These are phyloP conservation scores for Sinocyclocheilus anshuiensis DNA, from an alignment of 2,113 vertebrate genomes.

Conservation along the genomic window DNA sequence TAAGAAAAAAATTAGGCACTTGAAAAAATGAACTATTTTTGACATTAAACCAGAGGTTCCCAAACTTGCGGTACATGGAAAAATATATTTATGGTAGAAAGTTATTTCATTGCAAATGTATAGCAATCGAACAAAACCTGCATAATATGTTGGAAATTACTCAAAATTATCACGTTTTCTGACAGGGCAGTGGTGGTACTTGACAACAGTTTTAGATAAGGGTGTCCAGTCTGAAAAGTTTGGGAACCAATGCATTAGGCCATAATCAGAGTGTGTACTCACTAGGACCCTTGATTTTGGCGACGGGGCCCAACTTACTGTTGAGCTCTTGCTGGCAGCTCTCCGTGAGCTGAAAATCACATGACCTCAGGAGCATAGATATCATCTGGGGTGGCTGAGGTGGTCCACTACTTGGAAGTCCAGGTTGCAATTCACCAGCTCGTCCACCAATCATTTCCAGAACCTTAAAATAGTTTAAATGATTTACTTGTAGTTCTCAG, in stretches of 20 bases:
- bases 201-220: not conserved
- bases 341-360: slow-evolving; percentile 74
- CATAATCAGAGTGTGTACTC: slow-evolving; percentile 46
- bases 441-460: slow-evolving; percentile 77
- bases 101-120: not conserved
- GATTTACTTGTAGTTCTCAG: not conserved
- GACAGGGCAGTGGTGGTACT: not conserved
- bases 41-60: not conserved
- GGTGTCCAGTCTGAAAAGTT: not conserved
- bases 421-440: slow-evolving; percentile 60
- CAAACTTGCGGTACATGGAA: not conserved
- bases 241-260: not conserved
- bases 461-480: slow-evolving; percentile 59
- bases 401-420: slow-evolving; percentile 53
- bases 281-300: slow-evolving; percentile 61
- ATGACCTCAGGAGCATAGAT: slow-evolving; percentile 75
- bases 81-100: not conserved
- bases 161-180: not conserved
- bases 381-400: slow-evolving; percentile 74
- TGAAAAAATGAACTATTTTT: not conserved
- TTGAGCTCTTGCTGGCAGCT: slow-evolving; percentile 73
- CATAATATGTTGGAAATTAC: not conserved
- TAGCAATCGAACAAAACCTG: not conserved
- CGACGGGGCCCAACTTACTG: slow-evolving; percentile 68
- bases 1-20: not conserved